Evolutionary conservation across 2,797 vertebrate genomes (phyloP).

Genomic region (Sternotherus odoratus): DNA sequence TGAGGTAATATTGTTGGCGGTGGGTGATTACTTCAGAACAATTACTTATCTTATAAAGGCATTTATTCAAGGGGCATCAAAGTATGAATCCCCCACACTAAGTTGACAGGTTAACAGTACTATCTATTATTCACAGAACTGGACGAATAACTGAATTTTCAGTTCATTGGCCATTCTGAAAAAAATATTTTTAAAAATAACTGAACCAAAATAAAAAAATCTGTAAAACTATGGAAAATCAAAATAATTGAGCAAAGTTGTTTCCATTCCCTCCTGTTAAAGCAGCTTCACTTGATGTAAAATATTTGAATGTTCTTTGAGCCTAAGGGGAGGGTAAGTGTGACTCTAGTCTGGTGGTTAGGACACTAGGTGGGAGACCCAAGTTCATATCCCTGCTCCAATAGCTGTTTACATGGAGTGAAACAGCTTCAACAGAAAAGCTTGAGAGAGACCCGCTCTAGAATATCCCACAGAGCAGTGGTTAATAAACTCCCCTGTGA

Average conservation of each 20-base stretch:
- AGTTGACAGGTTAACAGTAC: neutral
- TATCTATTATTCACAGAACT: neutral
- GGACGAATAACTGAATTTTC: neutral
- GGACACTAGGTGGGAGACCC: too few relatives aligned
- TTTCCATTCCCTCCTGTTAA: neutral
- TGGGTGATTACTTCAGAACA: neutral
- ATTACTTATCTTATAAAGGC: neutral
- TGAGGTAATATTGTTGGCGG: neutral
- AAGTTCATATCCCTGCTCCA: too few relatives aligned
- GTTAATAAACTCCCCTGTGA: neutral
- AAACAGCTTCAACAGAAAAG: too few relatives aligned
- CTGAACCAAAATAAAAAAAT: too few relatives aligned
- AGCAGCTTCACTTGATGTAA: neutral
- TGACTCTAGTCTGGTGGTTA: neutral
- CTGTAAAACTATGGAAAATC: too few relatives aligned
- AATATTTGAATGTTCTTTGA: neutral
- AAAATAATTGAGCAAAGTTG: neutral
- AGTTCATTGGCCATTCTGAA: neutral
- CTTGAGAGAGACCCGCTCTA: too few relatives aligned
- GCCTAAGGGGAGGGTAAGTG: neutral
- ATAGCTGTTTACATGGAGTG: too few relatives aligned
- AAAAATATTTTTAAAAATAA: too few relatives aligned
- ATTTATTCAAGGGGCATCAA: neutral
- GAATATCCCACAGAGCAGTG: neutral
- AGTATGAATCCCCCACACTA: neutral